Evolutionary conservation across 2,113 vertebrate genomes (phyloP).

Genomic region (Tragelaphus scriptus): DNA sequence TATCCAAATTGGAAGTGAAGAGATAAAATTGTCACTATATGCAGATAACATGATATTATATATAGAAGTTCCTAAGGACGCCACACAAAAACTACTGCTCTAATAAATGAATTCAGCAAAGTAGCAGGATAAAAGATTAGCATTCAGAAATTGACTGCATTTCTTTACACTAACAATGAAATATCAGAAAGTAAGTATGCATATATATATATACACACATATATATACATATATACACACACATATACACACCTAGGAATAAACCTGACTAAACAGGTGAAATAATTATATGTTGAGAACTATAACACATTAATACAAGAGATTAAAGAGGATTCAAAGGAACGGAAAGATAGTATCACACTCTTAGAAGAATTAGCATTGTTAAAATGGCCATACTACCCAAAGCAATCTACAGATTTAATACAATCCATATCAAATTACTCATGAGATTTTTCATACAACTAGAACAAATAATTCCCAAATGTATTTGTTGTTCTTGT

Average conservation of each 20-base stretch:
- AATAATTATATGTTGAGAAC: not conserved
- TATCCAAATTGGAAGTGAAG: not conserved
- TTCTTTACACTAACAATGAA: not conserved
- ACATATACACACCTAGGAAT: not conserved
- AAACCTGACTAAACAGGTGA: not conserved
- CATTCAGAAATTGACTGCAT: not conserved
- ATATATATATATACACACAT: not conserved
- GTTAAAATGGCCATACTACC: not conserved
- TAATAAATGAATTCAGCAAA: not conserved
- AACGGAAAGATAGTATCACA: not conserved
- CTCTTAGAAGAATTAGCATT: not conserved
- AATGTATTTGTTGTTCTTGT: not conserved
- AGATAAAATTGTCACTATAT: not conserved
- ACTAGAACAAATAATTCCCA: not conserved
- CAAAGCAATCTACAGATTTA: not conserved
- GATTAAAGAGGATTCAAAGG: not conserved
- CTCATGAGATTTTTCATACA: not conserved
- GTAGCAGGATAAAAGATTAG: not conserved
- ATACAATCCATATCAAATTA: not conserved
- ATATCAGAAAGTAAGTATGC: not conserved
- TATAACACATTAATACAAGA: not conserved
- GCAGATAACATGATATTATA: not conserved
- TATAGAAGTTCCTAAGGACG: not conserved
- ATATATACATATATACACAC: accelerated
- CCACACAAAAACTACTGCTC: not conserved